phyloP scores from a whole-genome alignment of 1,140 invertebrate species.

The Drosophila pallidifrons region DNA sequence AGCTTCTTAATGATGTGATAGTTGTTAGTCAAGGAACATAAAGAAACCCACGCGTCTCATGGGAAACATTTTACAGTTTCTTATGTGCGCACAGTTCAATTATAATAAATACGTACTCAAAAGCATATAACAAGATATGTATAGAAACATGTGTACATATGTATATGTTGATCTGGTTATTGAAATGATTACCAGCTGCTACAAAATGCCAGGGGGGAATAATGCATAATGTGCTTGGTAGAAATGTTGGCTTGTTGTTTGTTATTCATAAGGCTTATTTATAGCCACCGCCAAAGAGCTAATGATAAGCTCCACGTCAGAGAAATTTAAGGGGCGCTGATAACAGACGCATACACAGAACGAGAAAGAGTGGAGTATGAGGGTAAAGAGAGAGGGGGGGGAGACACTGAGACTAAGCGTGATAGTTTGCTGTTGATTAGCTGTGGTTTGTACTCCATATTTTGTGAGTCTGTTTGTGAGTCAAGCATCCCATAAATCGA shows the following conservation, averaged over 20 bases:
- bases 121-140: not conserved
- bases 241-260: conserved; percentile 21
- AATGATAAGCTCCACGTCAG: conserved; percentile 46
- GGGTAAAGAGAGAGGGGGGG: not conserved
- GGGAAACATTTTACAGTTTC: too few species aligned
- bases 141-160: not conserved
- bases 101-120: not conserved
- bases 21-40: too few species aligned
- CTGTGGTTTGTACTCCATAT: not conserved
- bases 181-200: conserved; percentile 38
- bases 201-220: conserved; percentile 12
- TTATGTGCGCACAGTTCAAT: not conserved
- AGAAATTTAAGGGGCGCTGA: conserved; percentile 39
- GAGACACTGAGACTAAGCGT: not conserved
- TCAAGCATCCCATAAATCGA: conserved; percentile 55
- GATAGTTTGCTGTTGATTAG: conserved; percentile 17
- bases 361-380: not conserved
- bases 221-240: conserved; percentile 31
- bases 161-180: conserved; percentile 19
- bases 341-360: conserved; percentile 31
- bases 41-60: too few species aligned
- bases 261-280: conserved; percentile 45
- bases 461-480: conserved; percentile 26
- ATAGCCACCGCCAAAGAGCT: conserved; percentile 29
- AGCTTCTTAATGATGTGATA: too few species aligned